phyloP scores from a whole-genome alignment of 2,888 invertebrate species.

The Hybos culiciformis region DNA sequence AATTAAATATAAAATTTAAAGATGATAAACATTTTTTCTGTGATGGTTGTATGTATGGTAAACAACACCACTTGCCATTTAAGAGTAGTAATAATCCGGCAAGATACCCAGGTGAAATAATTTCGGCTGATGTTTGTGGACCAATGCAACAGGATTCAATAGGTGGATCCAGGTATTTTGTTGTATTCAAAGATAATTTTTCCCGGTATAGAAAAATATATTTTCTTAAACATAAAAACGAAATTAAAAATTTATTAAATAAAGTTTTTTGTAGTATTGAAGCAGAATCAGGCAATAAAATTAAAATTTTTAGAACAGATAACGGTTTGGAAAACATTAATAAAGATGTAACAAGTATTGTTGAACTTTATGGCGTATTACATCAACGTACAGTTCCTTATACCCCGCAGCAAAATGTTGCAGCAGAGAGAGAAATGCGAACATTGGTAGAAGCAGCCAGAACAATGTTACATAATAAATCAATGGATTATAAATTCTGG shows the following conservation, averaged over 20 bases:
- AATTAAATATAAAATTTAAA: neutral
- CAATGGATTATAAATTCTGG: conserved; percentile 20
- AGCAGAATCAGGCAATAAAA: neutral
- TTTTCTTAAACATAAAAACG: neutral
- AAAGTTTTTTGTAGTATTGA: neutral
- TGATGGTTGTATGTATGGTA: neutral
- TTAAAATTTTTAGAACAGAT: conserved; percentile 1
- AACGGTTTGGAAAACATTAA: conserved; percentile 7
- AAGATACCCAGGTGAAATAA: neutral
- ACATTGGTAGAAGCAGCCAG: neutral
- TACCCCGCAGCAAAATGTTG: conserved; percentile 1
- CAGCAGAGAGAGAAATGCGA: conserved; percentile 2
- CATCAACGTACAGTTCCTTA: neutral
- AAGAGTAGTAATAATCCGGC: neutral
- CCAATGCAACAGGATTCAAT: neutral
- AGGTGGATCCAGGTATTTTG: neutral
- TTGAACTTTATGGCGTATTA: neutral
- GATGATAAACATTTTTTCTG: neutral
- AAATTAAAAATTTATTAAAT: neutral
- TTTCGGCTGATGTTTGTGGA: neutral
- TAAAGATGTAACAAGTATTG: neutral
- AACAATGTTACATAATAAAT: neutral
- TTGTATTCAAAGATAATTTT: neutral
- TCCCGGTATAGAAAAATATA: neutral
- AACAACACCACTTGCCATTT: neutral